phyloP scores from a whole-genome alignment of 2,888 invertebrate species.

The Choristoneura rosaceana region DNA sequence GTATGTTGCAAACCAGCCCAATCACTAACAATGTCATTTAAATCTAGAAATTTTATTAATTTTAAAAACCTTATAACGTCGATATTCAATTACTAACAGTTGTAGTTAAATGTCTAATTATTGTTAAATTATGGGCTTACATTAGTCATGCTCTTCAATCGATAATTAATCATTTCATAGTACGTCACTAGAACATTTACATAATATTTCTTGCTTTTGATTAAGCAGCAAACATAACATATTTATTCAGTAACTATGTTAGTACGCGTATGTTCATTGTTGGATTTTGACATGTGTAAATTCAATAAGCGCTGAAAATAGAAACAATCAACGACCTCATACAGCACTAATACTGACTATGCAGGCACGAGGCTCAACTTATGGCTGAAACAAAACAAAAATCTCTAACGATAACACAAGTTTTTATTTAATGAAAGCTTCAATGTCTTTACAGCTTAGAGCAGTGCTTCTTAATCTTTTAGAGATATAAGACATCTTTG shows the following conservation, averaged over 20 bases:
- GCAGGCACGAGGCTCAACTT: no score
- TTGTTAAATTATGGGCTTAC: not conserved
- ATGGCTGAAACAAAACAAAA: no score
- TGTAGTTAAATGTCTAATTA: constrained; percentile 19
- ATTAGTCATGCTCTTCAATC: constrained; percentile 6
- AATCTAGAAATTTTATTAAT: not conserved
- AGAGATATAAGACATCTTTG: no score
- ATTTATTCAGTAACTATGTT: constrained; percentile 1
- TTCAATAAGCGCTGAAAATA: not conserved
- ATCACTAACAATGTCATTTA: no score
- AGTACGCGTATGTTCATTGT: not conserved
- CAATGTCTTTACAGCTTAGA: no score
- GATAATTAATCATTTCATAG: constrained; percentile 7
- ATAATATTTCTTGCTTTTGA: not conserved
- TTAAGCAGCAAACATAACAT: constrained; percentile 46
- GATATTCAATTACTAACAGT: not conserved
- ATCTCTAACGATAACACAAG: no score
- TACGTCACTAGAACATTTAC: constrained; percentile 1
- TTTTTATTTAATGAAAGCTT: no score
- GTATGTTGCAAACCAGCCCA: no score
- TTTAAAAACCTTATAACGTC: constrained; percentile 26
- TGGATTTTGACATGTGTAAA: constrained; percentile 6
- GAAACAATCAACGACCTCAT: not conserved
- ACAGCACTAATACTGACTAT: not conserved
- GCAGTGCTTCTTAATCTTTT: no score